Evolutionary conservation across 2,888 invertebrate species (phyloP).

Genomic region (Acronicta leporina): DNA sequence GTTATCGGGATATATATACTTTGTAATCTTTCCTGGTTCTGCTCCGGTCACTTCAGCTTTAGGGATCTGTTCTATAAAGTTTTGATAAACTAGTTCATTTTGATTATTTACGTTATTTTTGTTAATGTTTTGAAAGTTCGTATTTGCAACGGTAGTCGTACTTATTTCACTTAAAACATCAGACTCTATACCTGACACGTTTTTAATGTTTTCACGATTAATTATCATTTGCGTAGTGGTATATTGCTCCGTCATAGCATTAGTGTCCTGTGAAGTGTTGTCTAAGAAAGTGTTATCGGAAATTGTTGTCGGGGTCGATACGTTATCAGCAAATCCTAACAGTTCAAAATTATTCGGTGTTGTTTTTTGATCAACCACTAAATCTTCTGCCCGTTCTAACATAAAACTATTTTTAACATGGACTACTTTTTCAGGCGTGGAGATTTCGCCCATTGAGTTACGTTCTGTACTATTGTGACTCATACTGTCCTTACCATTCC

Average conservation of each 20-base stretch:
- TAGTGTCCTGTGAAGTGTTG: not conserved
- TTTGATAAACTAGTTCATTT: constrained; percentile 1
- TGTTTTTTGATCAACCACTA: not conserved
- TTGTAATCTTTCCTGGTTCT: not conserved
- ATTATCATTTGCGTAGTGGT: not conserved
- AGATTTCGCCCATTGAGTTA: not conserved
- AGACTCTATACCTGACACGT: not conserved
- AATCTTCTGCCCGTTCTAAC: not conserved
- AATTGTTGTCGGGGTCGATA: not conserved
- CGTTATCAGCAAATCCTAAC: not conserved
- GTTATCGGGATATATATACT: not conserved
- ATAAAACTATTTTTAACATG: not conserved
- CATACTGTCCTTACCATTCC: not conserved
- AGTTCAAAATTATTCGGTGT: not conserved
- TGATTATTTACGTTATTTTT: not conserved
- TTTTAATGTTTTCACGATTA: no score
- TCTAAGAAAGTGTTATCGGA: not conserved
- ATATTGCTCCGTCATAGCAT: not conserved
- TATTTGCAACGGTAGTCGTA: not conserved
- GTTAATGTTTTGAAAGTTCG: not conserved
- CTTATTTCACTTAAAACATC: not conserved
- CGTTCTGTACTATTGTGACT: not conserved
- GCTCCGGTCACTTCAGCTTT: not conserved
- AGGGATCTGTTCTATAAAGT: not conserved
- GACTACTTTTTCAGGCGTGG: not conserved